Percentiles rank a stretch among this genome's conserved stretches.
These are phyloP conservation scores for Siphamia tubifer DNA, from an alignment of 2,113 vertebrate genomes.

Conservation along the genomic window DNA sequence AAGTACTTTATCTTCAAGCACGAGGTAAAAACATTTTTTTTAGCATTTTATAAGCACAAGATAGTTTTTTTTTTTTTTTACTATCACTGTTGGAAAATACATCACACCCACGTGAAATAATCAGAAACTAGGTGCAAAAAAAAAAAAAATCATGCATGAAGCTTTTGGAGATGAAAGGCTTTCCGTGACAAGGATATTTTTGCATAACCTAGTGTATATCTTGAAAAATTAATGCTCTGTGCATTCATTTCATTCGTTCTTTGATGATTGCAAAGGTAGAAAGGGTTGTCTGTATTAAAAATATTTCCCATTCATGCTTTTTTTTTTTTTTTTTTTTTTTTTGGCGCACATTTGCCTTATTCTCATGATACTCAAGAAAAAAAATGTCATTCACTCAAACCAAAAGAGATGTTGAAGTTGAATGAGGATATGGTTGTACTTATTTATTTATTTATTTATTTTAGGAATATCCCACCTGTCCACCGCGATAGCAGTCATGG, in stretches of 20 bases:
- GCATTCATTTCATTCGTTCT: not conserved
- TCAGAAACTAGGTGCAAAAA: not conserved
- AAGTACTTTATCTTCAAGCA: not conserved
- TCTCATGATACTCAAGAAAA: no score
- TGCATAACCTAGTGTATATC: not conserved
- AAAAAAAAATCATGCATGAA: constrained; percentile 13
- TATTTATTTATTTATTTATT: no score
- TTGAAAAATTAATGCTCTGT: not conserved
- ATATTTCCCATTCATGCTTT: not conserved
- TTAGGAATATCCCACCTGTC: constrained; percentile 86
- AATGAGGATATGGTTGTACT: no score
- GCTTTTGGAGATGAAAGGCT: not conserved
- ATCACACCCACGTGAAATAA: constrained; percentile 2
- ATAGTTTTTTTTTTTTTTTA: no score
- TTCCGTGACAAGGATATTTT: not conserved
- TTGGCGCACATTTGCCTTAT: no score
- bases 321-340: no score
- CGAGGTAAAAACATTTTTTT: not conserved
- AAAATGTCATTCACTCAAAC: no score
- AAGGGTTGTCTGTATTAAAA: not conserved
- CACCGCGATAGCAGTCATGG: constrained; percentile 96
- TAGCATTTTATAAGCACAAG: not conserved
- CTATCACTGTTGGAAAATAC: not conserved
- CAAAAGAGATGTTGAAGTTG: no score
- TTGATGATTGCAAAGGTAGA: not conserved